Base-by-base conservation (phyloP, 92 coral and sea anemone species). In the Palythoa grandis region DNA sequence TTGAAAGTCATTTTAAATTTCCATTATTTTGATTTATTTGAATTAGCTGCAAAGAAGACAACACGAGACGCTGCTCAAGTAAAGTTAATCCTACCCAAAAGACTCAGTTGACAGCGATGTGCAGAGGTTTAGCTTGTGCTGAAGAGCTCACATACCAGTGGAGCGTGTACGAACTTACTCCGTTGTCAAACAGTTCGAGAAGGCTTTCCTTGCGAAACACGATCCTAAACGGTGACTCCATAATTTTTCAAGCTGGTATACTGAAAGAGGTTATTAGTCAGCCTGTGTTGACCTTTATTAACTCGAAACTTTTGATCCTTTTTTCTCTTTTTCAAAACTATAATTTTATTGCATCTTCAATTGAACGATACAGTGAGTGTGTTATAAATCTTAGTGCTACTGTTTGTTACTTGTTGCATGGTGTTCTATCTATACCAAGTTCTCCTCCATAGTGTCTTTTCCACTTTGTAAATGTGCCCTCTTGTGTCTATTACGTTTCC, bases 211-310 rank as follows among this genome's bases (percentile, higher is more conserved):
- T 76, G 40, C 29, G 3, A 12, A 25, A 53, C 40, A 25, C 80
- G 13, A 53, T 47, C 39, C 19, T 54, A 16, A 52, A 76, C 39
- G 9, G n/a, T 22, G 80, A 52, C 65, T 22, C 66, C 7, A 52
- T 76, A 20, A 52, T 2, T 1, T 20, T 76, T 76, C 80, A n/a
- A 52, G 40, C 63, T 76, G 80, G 47, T 2, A 12, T 5, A 76
- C 65, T 76, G 19, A 20, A 76, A n/a, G 66, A 76, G 80, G 80
- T 76, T 23, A 52, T 72, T 72, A 58, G 50, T 58, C 65, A 58
- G 14, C 13, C n/a, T 13, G 63, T 56, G 4, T 7, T 17, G 7
- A 43, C 50, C 50, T 43, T 43, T 8, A 43, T 29, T 29, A 29
- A 29, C 35, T 29, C 35, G 35, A 29, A 29, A 29, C 35, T 29